phyloP scores from a whole-genome alignment of 2,888 invertebrate species.

The Geophilus truncorum region DNA sequence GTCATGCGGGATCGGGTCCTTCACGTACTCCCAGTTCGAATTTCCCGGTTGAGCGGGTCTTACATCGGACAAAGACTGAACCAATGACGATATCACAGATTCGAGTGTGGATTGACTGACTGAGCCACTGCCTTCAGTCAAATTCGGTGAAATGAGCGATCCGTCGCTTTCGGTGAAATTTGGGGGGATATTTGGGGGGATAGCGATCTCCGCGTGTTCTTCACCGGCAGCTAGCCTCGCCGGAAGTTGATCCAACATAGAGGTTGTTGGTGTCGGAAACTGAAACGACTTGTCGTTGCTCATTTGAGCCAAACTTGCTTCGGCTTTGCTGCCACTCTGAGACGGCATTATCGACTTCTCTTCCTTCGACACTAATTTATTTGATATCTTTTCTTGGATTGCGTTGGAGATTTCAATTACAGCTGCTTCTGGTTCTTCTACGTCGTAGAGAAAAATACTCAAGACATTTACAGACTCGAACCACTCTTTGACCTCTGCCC shows the following conservation, averaged over 20 bases:
- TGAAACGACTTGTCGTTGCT: neutral
- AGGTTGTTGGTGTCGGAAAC: neutral
- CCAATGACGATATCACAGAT: neutral
- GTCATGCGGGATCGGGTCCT: neutral
- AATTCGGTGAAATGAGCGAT: neutral
- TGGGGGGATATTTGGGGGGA: too few relatives aligned
- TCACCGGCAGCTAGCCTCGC: neutral
- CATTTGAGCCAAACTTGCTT: neutral
- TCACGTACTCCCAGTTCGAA: neutral
- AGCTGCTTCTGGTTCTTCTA: neutral
- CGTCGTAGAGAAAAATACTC: neutral
- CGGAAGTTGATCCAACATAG: neutral
- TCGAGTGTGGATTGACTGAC: neutral
- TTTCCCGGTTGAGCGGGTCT: constrained; percentile 27
- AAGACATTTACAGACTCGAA: neutral
- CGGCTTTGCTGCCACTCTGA: neutral
- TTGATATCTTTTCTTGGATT: neutral
- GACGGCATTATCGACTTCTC: too few relatives aligned
- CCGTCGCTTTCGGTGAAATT: too few relatives aligned
- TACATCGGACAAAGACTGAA: neutral
- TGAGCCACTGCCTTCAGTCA: neutral
- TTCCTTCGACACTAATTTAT: too few relatives aligned
- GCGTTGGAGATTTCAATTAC: neutral
- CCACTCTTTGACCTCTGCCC: neutral
- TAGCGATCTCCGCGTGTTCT: neutral